Percentiles rank a stretch among this genome's conserved stretches.
Evolutionary conservation across 2,113 vertebrate species (phyloP).

Genomic region (Ctenomys sociabilis): DNA sequence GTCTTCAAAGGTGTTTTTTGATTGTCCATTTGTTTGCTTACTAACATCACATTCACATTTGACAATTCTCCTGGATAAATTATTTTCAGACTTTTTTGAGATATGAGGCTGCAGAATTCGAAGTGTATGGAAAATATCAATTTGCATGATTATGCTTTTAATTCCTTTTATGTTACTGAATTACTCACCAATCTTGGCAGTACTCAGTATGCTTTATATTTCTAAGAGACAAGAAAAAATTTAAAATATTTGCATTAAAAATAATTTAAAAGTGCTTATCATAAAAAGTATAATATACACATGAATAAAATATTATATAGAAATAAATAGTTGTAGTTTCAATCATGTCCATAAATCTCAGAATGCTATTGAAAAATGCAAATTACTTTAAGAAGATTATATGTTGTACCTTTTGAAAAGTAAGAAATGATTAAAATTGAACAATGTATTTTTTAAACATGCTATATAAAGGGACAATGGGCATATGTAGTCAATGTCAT

Average conservation of each 20-base stretch:
- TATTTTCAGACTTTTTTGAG: not conserved
- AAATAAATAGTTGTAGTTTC: not conserved
- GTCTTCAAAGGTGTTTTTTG: too few species aligned
- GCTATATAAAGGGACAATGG: not conserved
- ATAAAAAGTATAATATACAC: not conserved
- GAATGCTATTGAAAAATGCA: not conserved
- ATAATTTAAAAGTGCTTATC: not conserved
- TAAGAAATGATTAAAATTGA: slow-evolving; percentile 8
- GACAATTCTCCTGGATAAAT: not conserved
- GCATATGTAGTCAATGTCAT: not conserved
- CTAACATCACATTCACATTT: not conserved
- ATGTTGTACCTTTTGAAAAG: not conserved
- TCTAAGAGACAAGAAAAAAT: not conserved
- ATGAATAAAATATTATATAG: not conserved
- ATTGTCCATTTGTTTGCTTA: not conserved
- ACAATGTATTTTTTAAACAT: not conserved
- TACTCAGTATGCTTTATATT: not conserved
- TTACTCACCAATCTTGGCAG: not conserved
- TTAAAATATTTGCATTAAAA: too few species aligned
- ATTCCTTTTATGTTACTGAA: not conserved
- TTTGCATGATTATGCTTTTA: not conserved
- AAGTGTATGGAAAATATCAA: not conserved
- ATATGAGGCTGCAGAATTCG: not conserved
- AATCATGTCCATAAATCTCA: not conserved
- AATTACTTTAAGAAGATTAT: not conserved